phyloP scores from a whole-genome alignment of 2,888 invertebrate species.

The Cordilura impudica region DNA sequence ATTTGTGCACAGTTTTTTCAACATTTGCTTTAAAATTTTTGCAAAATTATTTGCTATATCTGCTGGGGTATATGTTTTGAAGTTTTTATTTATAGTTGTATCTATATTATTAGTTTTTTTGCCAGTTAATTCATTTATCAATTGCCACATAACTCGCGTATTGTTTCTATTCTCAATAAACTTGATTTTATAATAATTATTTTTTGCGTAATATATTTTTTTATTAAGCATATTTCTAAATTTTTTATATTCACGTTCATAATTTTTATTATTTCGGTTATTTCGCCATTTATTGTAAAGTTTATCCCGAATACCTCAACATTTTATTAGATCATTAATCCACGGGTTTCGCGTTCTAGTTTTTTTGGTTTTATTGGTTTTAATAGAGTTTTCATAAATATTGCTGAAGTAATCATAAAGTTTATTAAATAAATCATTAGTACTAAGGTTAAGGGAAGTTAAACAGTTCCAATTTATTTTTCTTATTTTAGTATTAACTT shows the following conservation, averaged over 20 bases:
- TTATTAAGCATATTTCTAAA: constrained; percentile 11
- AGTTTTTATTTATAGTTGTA: no score
- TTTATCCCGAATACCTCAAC: no score
- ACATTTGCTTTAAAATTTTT: background rate
- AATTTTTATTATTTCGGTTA: background rate
- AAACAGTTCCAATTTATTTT: background rate
- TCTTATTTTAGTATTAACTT: background rate
- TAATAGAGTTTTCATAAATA: background rate
- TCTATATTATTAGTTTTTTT: no score
- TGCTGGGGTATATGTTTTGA: background rate
- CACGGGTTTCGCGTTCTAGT: background rate
- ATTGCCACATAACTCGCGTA: no score
- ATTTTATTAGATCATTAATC: background rate
- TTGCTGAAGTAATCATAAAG: background rate
- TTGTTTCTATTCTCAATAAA: no score
- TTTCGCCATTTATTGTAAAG: background rate
- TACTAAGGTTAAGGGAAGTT: background rate
- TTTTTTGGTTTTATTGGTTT: background rate
- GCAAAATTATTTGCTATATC: background rate
- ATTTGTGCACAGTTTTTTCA: background rate
- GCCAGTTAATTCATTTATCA: no score
- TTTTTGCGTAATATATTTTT: background rate
- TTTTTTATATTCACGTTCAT: background rate
- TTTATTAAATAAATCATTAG: background rate
- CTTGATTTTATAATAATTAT: background rate